phyloP scores from a whole-genome alignment of 2,113 vertebrate species.

The Puma concolor region DNA sequence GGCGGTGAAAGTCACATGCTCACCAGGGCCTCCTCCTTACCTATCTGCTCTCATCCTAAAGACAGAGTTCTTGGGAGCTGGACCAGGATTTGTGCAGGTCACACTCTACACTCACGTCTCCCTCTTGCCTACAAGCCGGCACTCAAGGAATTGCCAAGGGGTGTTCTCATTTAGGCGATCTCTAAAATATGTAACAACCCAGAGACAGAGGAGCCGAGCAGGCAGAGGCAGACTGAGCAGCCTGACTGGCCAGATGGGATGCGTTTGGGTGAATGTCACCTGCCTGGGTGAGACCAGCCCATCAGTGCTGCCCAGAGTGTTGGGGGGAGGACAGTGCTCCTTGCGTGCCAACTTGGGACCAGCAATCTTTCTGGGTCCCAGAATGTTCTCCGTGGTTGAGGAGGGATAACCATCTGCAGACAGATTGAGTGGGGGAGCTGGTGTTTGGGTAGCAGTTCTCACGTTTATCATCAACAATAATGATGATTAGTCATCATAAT shows the following conservation, averaged over 20 bases:
- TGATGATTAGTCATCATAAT: slow-evolving; percentile 75
- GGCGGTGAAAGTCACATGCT: not conserved
- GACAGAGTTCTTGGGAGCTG: not conserved
- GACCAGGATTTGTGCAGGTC: not conserved
- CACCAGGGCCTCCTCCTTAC: not conserved
- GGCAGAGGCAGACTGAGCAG: not conserved
- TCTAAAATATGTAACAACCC: not conserved
- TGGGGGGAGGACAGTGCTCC: not conserved
- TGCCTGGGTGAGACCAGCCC: not conserved
- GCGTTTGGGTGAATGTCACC: not conserved
- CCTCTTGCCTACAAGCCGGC: not conserved
- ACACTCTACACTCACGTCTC: not conserved
- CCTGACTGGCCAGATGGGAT: not conserved
- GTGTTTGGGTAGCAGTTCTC: slow-evolving; percentile 69
- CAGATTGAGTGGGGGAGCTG: slow-evolving; percentile 62
- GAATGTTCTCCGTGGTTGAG: not conserved
- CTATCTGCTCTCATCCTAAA: not conserved
- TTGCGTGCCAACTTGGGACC: not conserved
- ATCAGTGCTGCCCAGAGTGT: fast-evolving
- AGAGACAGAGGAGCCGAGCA: not conserved
- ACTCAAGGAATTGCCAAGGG: not conserved
- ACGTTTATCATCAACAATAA: slow-evolving; percentile 71
- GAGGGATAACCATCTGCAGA: slow-evolving; percentile 21
- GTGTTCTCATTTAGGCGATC: not conserved
- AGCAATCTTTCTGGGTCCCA: not conserved